Evolutionary conservation across 2,888 invertebrate species (phyloP).

Genomic region (Ornithoptera alexandrae): DNA sequence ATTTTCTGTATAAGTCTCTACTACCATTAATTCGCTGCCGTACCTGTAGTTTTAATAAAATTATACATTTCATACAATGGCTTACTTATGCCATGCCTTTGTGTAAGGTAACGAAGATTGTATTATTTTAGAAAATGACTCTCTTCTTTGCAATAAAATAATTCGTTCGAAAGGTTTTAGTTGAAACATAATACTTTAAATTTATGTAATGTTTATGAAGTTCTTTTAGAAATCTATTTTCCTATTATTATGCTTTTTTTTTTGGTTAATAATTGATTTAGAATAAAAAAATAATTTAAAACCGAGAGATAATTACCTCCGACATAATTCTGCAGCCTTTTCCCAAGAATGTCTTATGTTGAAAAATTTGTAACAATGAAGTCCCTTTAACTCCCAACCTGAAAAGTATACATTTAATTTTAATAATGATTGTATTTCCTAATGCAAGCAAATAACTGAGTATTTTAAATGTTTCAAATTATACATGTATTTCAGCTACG

Average conservation of each 20-base stretch:
- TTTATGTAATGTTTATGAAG: no score
- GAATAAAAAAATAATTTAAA: neutral
- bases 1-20: conserved; percentile 94
- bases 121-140: no score
- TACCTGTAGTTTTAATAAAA: conserved; percentile 82
- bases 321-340: conserved; percentile 95
- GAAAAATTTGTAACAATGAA: conserved; percentile 97
- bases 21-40: conserved; percentile 95
- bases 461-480: conserved; percentile 13
- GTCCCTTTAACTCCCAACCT: conserved; percentile 96
- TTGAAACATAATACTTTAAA: no score
- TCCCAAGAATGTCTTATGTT: conserved; percentile 97
- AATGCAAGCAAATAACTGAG: neutral
- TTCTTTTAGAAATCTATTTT: no score
- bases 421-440: neutral
- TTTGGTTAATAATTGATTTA: neutral
- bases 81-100: neutral
- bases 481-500: conserved; percentile 25
- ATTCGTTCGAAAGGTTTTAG: no score
- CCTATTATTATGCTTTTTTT: neutral
- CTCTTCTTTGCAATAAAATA: neutral
- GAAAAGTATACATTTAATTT: conserved; percentile 65
- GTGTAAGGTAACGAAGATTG: neutral
- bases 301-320: conserved; percentile 84
- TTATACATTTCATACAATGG: neutral